Base-by-base conservation (phyloP, 2,888 invertebrate species). In the Machimus rusticus region DNA sequence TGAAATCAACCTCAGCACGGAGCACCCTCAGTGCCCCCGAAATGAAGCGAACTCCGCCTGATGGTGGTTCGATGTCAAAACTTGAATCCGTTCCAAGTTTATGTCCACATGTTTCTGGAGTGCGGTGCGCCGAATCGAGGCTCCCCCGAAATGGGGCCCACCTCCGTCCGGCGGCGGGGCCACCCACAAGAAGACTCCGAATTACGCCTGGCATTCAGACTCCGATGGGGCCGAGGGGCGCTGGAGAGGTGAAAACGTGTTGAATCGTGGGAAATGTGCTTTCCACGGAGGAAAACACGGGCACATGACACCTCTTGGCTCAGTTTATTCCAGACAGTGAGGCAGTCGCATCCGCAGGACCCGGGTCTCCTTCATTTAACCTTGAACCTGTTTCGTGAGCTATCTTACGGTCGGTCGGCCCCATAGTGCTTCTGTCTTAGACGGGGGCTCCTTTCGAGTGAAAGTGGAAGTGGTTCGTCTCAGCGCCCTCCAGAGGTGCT, bases 221-320 rank as follows among this genome's bases (percentile, higher is more conserved):
- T 66, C 1, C 1, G 23, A 66, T 8, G 55, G 16, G 31, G 23
- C 6, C 31, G 55, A 9, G 12, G 23, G 8, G 39, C n/a, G 51
- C 81, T 51, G 55, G 51, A 81, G 81, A 55, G 31, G 81, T 55
- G 37, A 81, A 55, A 81, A 81, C 81, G 55, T 81, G 81, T 81
- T n/a, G 55, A 81, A 81, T 46, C 55, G 55, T 81, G 81, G 81
- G 66, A 81, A 81, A 81, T 55, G 31, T 81, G 81, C 34, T 81
- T 81, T 81, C 51, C 55, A 16, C 81, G 31, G 28, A 81, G 55
- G 31, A 81, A 81, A 28, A 55, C 55, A 31, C 51, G 39, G 51
- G 9, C 51, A 81, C 81, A 81, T 79, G 79, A 79, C 55, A 51
- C 51, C 19, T 81, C 9, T 55, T 28, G 81, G 55, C 28, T 81